A percentile compares a stretch with the other conserved stretches of the same genome.
phyloP scores from a whole-genome alignment of 2,888 invertebrate species.

The Clostera curtula region DNA sequence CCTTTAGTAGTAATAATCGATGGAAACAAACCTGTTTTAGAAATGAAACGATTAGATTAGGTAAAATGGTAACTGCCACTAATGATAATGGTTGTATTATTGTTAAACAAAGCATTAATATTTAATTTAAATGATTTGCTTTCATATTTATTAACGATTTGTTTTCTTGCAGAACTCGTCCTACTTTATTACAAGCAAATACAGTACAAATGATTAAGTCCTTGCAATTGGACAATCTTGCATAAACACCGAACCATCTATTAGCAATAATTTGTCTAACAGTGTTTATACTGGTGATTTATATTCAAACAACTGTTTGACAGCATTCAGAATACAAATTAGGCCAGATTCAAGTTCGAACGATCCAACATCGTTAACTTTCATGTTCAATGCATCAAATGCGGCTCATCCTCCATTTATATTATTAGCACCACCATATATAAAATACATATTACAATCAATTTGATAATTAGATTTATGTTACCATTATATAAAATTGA shows the following conservation, averaged over 20 bases:
- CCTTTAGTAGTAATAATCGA: too few species aligned
- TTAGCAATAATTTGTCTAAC: constrained; percentile 1
- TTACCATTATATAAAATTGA: constrained; percentile 51
- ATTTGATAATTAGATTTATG: constrained; percentile 62
- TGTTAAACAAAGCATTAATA: too few species aligned
- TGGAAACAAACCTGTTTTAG: too few species aligned
- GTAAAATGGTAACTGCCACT: too few species aligned
- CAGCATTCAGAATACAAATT: constrained; percentile 14
- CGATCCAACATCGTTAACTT: constrained; percentile 37
- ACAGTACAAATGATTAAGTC: background rate
- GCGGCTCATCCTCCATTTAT: constrained; percentile 19
- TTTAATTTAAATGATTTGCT: too few species aligned
- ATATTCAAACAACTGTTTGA: constrained; percentile 10
- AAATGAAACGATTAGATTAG: too few species aligned
- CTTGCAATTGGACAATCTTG: background rate
- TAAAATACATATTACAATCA: constrained; percentile 42
- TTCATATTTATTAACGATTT: too few species aligned
- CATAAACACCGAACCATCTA: background rate
- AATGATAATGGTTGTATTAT: too few species aligned
- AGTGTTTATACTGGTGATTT: constrained; percentile 11
- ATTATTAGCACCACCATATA: constrained; percentile 51
- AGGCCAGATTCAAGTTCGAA: constrained; percentile 18
- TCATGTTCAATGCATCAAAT: constrained; percentile 36
- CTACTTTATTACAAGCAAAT: background rate
- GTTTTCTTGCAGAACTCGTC: too few species aligned